Percentiles rank a stretch among this genome's conserved stretches.
Conservation (phyloP, 2,888 invertebrate species). For the Drosophila leonis region DNA sequence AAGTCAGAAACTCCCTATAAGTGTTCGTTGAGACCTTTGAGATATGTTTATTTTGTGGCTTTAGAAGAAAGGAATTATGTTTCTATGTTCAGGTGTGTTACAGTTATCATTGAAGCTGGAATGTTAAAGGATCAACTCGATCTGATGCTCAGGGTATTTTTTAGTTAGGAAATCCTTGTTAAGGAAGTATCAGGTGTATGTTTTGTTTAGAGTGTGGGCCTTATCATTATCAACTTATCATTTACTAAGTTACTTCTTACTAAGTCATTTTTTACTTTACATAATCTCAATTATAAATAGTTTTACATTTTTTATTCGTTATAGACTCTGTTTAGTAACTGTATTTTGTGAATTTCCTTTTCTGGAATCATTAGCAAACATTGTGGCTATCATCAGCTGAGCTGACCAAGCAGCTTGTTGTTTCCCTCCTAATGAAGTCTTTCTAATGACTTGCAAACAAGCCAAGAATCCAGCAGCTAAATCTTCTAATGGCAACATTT, state of each 20-base stretch:
- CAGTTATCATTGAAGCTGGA: not conserved
- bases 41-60: not conserved
- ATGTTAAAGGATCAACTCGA: not conserved
- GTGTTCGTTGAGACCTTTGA: not conserved
- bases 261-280: not conserved
- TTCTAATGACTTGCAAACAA: conserved; percentile 66
- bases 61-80: not conserved
- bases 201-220: too few species aligned
- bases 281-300: not conserved
- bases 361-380: conserved; percentile 33
- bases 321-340: not conserved
- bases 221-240: too few species aligned
- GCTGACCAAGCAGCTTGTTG: conserved; percentile 31
- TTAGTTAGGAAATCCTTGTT: not conserved
- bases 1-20: not conserved
- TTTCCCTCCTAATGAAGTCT: conserved; percentile 41
- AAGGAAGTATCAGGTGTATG: not conserved
- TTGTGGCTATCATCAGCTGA: conserved; percentile 20
- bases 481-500: conserved; percentile 27
- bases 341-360: conserved; percentile 9
- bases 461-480: conserved; percentile 35
- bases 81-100: not conserved
- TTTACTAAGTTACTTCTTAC: not conserved
- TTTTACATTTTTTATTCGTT: not conserved
- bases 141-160: not conserved